Percentiles rank a stretch among this genome's conserved stretches.
phyloP scores from a whole-genome alignment of 2,797 vertebrate species.

The Sarcoramphus papa region DNA sequence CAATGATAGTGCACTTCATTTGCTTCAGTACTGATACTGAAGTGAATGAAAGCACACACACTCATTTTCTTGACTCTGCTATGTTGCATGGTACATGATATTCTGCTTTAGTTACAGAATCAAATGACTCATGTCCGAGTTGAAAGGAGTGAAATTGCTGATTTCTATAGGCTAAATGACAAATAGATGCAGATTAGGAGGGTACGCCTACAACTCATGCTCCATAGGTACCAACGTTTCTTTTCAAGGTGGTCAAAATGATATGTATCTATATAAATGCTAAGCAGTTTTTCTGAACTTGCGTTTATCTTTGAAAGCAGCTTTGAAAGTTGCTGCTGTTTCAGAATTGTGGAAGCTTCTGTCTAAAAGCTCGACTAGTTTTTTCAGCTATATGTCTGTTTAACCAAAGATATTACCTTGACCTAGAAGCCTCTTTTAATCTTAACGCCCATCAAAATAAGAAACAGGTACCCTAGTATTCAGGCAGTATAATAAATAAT shows the following conservation, averaged over 20 bases:
- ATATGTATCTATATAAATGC: background rate
- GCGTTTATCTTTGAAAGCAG: background rate
- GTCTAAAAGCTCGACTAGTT: background rate
- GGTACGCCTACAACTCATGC: background rate
- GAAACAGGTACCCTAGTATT: background rate
- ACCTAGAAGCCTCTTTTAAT: background rate
- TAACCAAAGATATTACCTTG: background rate
- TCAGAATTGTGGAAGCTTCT: background rate
- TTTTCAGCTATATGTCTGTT: background rate
- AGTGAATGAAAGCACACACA: background rate
- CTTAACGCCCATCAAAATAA: background rate
- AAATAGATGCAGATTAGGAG: background rate
- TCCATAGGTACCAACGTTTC: background rate
- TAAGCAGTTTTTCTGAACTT: background rate
- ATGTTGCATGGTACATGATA: background rate
- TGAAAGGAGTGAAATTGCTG: background rate
- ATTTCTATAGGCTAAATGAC: background rate
- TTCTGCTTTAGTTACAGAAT: background rate
- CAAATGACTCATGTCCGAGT: background rate
- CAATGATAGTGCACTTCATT: background rate
- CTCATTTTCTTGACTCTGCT: background rate
- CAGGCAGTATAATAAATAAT: background rate
- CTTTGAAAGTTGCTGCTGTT: background rate
- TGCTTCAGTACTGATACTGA: background rate
- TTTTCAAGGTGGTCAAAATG: background rate